Base-by-base conservation (phyloP, 2,797 vertebrate genomes). In the Lithobates pipiens region DNA sequence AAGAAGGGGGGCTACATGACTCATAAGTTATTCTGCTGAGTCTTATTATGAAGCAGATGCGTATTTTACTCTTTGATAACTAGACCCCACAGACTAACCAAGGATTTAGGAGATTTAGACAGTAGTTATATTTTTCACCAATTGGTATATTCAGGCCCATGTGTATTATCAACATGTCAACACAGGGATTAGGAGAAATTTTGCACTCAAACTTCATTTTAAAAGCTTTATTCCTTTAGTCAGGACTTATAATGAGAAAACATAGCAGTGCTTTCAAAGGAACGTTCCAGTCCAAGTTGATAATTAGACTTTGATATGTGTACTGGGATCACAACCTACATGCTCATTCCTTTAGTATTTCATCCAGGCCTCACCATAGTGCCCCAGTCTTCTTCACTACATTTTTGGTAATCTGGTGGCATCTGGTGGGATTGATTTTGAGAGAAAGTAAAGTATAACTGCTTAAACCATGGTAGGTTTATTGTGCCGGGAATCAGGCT, bases 51-150 rank as follows among this genome's bases (percentile, higher is more conserved):
- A 25, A 25, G 72, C 13, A 74, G 32, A 44, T 74, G 27, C 42
- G 23, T 74, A 6, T 74, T 74, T 42, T 73, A 25, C 18, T 42
- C 72, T 16, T 25, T 46, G n/a, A 44, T 74, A 74, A 74, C 39
- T 74, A 27, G 42, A 9, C 72, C 72, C 39, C 15, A 46, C 5
- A 74, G 42, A 46, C 11, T 46, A 46, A 27, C 23, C n/a, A 65
- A 65, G 61, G 61, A 65, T 65, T 65, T 65, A 65, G 61, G n/a
- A 25, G 61, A 65, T 65, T 65, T 65, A 21, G 23, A 25, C 61
- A 25, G 21, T n/a, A 65, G 61, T 65, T 65, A 65, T 23, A 25
- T 65, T 23, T 54, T 18, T 65, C 8, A 65, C 61, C n/a, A 65
- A 1, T 23, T 65, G n/a, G 61, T 25, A 63, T 23, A 65, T 65